Conservation (phyloP, 2,797 vertebrate genomes). For the Tachyglossus aculeatus region DNA sequence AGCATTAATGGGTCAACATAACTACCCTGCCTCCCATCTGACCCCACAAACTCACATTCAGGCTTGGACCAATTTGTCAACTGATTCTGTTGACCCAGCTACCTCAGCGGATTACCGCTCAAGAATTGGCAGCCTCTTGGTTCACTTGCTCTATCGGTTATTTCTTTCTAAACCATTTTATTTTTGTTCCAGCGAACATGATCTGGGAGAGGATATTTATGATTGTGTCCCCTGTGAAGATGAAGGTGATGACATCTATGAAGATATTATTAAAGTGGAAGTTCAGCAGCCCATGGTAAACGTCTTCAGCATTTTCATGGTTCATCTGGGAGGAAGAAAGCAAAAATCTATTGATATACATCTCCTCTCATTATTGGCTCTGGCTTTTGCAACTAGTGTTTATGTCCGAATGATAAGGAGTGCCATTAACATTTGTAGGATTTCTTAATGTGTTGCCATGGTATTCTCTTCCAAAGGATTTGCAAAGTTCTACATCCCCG, state of each 20-base stretch:
- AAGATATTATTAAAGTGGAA: slow-evolving; percentile 99
- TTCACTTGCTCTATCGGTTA: too few species aligned
- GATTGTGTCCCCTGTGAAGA: slow-evolving; percentile 98
- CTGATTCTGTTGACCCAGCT: too few species aligned
- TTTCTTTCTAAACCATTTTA: background rate
- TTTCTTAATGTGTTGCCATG: fast-evolving
- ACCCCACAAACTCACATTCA: too few species aligned
- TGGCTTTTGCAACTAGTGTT: background rate
- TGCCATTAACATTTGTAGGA: fast-evolving
- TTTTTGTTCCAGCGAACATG: slow-evolving; percentile 85
- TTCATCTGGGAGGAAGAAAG: background rate
- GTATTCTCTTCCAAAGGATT: background rate
- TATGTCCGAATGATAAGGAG: too few species aligned
- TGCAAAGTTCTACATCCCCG: background rate
- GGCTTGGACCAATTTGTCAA: too few species aligned
- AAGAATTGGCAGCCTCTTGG: too few species aligned
- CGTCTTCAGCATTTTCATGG: fast-evolving
- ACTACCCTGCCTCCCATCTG: too few species aligned
- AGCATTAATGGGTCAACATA: too few species aligned
- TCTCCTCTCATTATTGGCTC: fast-evolving
- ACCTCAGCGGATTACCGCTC: too few species aligned
- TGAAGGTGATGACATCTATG: slow-evolving; percentile 96
- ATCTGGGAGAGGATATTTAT: slow-evolving; percentile 96
- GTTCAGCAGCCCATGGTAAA: slow-evolving; percentile 97
- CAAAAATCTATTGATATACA: background rate